Conservation (phyloP, 2,113 vertebrate species). For the Puma concolor region DNA sequence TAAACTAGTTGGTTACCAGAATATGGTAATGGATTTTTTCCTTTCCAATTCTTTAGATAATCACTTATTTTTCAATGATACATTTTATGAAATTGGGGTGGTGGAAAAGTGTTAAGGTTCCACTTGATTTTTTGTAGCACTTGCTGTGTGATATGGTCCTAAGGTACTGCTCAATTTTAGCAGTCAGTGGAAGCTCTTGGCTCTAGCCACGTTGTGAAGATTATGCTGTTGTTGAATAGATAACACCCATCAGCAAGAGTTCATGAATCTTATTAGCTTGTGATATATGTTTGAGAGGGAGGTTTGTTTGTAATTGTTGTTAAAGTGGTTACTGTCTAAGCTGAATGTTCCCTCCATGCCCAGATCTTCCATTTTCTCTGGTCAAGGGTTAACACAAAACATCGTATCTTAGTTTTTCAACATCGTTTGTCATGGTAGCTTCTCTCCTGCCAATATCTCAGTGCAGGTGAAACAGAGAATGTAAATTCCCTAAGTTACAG, state of each 20-base stretch:
- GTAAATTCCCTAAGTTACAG: not conserved
- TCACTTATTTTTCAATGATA: not conserved
- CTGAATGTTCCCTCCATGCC: not conserved
- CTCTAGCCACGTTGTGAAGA: not conserved
- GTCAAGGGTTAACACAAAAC: not conserved
- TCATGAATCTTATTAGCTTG: not conserved
- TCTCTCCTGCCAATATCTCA: not conserved
- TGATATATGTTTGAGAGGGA: not conserved
- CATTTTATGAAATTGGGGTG: not conserved
- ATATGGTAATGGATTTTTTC: not conserved
- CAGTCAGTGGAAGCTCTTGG: not conserved
- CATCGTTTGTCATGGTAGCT: not conserved
- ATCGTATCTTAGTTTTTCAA: not conserved
- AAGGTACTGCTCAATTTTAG: not conserved
- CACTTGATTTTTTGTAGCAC: not conserved
- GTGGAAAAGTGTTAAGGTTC: not conserved
- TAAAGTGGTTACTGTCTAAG: not conserved
- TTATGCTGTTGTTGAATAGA: not conserved
- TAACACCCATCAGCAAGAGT: not conserved
- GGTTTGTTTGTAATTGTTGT: not conserved
- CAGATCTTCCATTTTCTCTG: not conserved
- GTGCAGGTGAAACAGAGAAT: not conserved
- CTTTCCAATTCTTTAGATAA: not conserved
- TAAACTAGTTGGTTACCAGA: not conserved
- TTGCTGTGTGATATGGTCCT: not conserved